A percentile compares a stretch with the other conserved stretches of the same genome.
Conservation (phyloP, 1,140 invertebrate species). For the Apis cerana region DNA sequence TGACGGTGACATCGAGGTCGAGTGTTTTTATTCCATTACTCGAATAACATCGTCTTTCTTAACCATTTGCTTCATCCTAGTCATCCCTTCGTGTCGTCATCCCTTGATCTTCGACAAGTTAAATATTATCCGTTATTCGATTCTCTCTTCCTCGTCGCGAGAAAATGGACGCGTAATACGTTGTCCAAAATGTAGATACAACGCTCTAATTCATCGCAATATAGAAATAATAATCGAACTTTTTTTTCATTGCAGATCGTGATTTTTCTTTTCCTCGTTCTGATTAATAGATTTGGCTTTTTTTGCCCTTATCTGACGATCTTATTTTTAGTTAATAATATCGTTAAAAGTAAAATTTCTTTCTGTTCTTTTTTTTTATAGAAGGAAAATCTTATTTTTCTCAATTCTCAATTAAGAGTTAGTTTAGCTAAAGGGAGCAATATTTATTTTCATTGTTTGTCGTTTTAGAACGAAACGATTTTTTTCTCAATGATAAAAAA, state of each 20-base stretch:
- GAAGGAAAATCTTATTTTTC: too few species aligned
- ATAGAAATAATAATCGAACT: slow-evolving; percentile 25
- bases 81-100: slow-evolving; percentile 26
- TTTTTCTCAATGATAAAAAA: background rate
- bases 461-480: background rate
- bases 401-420: too few species aligned
- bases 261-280: slow-evolving; percentile 45
- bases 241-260: slow-evolving; percentile 27
- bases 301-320: too few species aligned
- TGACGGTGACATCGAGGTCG: slow-evolving; percentile 64
- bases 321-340: too few species aligned
- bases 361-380: too few species aligned
- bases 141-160: slow-evolving; percentile 25
- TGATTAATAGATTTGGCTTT: background rate
- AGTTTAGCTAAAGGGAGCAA: too few species aligned
- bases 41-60: slow-evolving; percentile 64
- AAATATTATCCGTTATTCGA: slow-evolving; percentile 72
- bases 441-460: background rate
- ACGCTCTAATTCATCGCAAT: slow-evolving; percentile 40
- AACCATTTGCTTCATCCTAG: slow-evolving; percentile 72
- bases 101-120: slow-evolving; percentile 68
- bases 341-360: too few species aligned
- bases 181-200: slow-evolving; percentile 25
- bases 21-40: slow-evolving; percentile 78
- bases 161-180: slow-evolving; percentile 1